These are phyloP conservation scores for Hydrolagus affinis DNA, from an alignment of 2,113 vertebrate species.

Conservation along the genomic window DNA sequence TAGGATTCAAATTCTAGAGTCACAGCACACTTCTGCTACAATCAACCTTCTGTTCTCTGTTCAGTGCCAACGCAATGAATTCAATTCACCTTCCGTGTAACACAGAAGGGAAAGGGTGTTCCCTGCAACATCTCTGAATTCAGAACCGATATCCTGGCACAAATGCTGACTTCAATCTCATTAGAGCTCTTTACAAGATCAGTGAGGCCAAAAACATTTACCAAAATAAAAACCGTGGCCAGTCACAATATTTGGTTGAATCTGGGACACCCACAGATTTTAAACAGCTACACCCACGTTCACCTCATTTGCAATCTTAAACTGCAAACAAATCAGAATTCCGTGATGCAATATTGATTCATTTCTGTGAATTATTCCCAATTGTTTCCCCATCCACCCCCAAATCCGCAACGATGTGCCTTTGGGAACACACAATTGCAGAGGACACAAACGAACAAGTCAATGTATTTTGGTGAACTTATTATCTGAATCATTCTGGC, in stretches of 20 bases:
- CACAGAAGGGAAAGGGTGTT: background rate
- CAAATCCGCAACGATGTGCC: no score
- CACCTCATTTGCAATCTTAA: background rate
- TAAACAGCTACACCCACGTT: background rate
- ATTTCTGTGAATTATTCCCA: constrained; percentile 1
- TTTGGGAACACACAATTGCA: background rate
- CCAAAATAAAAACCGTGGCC: background rate
- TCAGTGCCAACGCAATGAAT: background rate
- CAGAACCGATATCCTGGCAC: background rate
- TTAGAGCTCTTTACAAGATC: background rate
- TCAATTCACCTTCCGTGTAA: background rate
- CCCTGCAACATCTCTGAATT: background rate
- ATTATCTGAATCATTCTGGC: background rate
- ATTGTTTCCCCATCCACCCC: background rate
- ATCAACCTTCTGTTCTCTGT: background rate
- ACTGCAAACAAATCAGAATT: background rate
- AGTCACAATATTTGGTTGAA: background rate
- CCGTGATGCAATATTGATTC: no score
- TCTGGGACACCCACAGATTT: background rate
- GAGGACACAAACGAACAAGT: background rate
- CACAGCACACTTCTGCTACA: background rate
- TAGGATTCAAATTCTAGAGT: background rate
- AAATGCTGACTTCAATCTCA: background rate
- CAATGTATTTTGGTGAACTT: background rate
- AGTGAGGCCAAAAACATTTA: background rate